phyloP scores from a whole-genome alignment of 1,140 invertebrate species.

The Pantala flavescens region DNA sequence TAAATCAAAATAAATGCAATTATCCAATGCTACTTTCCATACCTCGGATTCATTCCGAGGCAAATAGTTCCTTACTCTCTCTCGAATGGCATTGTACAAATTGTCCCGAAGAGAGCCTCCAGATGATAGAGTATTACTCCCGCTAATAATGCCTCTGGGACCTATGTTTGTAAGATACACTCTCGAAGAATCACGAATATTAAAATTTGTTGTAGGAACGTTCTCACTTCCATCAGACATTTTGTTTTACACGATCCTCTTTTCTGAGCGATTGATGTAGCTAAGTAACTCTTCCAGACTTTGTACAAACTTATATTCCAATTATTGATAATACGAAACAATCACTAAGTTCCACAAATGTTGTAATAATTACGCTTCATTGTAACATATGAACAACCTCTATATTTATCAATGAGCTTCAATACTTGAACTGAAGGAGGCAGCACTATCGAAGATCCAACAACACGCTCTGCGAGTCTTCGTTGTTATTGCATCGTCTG shows the following conservation, averaged over 20 bases:
- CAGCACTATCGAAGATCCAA: not conserved
- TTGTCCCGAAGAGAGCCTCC: not conserved
- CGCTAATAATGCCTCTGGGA: not conserved
- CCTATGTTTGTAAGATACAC: not conserved
- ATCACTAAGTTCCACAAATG: too few relatives aligned
- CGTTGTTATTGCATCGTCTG: slow-evolving; percentile 5
- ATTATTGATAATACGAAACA: too few relatives aligned
- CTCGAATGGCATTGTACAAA: not conserved
- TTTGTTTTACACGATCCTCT: not conserved
- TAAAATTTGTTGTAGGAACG: not conserved
- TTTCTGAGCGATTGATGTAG: too few relatives aligned
- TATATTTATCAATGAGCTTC: too few relatives aligned
- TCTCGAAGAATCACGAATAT: not conserved
- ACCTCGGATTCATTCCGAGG: not conserved
- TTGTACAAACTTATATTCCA: too few relatives aligned
- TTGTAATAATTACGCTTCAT: too few relatives aligned
- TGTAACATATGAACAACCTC: too few relatives aligned
- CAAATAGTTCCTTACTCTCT: not conserved
- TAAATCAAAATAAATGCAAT: too few relatives aligned
- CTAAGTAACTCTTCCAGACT: too few relatives aligned
- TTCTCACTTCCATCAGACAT: not conserved
- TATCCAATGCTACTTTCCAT: not conserved
- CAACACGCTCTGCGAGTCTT: not conserved
- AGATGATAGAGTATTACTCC: not conserved
- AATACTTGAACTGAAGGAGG: not conserved